These are phyloP conservation scores for Indri indri DNA, from an alignment of 2,113 vertebrate species.

Conservation along the genomic window DNA sequence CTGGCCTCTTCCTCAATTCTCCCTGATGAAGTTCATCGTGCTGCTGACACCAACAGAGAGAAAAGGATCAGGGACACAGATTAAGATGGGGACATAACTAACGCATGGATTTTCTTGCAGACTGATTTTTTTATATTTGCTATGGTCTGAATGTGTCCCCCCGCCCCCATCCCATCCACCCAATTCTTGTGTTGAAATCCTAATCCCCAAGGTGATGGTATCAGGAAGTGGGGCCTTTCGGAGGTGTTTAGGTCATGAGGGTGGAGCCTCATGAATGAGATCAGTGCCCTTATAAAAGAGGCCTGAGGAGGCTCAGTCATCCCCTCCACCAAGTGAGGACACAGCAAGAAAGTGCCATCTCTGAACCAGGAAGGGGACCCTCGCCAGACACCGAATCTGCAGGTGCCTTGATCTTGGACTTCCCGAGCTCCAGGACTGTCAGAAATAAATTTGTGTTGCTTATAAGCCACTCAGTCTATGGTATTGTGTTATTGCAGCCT, in stretches of 20 bases:
- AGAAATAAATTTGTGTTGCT: background rate
- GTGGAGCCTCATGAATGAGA: background rate
- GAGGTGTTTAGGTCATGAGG: background rate
- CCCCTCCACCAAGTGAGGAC: background rate
- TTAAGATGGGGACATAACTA: background rate
- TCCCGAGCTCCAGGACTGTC: background rate
- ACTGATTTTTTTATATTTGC: background rate
- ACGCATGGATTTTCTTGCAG: background rate
- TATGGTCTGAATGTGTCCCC: background rate
- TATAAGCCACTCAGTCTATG: background rate
- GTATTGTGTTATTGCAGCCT: background rate
- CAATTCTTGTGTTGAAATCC: background rate
- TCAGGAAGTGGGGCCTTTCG: background rate
- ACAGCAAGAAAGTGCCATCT: background rate
- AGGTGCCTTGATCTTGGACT: background rate
- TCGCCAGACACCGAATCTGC: background rate
- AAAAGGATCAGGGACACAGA: background rate
- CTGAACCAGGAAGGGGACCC: background rate
- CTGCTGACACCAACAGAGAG: background rate
- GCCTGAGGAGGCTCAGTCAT: background rate
- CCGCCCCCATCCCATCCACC: accelerated
- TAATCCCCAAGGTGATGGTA: background rate
- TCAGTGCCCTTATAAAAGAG: background rate
- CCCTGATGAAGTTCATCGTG: background rate
- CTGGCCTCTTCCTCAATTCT: background rate